Conservation (phyloP, 1,140 invertebrate genomes). For the Gryon sp. region DNA sequence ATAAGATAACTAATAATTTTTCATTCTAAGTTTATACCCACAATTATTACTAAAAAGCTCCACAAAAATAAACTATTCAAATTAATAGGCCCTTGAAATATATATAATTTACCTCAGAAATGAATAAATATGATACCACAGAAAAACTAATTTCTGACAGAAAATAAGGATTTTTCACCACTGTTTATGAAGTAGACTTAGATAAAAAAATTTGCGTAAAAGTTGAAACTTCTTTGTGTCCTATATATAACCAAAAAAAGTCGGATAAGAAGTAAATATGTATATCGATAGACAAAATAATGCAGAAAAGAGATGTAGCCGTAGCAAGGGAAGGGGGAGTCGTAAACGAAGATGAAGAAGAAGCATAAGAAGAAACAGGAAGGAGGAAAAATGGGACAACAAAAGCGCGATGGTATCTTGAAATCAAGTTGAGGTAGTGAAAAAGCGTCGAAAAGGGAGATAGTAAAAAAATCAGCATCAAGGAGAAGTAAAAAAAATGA, state of each 20-base stretch:
- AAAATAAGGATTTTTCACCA: too few species aligned
- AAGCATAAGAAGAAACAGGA: constrained; percentile 31
- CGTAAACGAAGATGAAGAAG: constrained; percentile 1
- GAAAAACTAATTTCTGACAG: too few species aligned
- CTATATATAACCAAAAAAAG: constrained; percentile 67
- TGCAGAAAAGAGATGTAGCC: constrained; percentile 17
- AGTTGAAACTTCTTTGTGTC: constrained; percentile 73
- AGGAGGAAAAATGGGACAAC: background rate
- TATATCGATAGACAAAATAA: constrained; percentile 11
- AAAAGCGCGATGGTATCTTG: constrained; percentile 4
- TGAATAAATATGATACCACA: too few species aligned
- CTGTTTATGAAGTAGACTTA: too few species aligned
- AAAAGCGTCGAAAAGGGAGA: background rate
- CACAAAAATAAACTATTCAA: too few species aligned
- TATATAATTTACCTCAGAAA: too few species aligned
- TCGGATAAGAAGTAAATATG: constrained; percentile 10
- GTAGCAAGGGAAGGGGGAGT: background rate
- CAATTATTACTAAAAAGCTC: too few species aligned
- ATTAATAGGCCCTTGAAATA: too few species aligned
- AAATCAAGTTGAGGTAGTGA: background rate
- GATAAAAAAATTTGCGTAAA: constrained; percentile 72
- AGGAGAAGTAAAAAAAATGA: constrained; percentile 19
- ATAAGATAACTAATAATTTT: too few species aligned
- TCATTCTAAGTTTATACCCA: too few species aligned
- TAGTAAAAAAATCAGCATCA: constrained; percentile 11